Percentiles rank a stretch among this genome's conserved stretches.
These are phyloP conservation scores for Chironex yamaguchii DNA, from an alignment of 30 jellyfish, hydroid and myxozoan species.

Conservation along the genomic window DNA sequence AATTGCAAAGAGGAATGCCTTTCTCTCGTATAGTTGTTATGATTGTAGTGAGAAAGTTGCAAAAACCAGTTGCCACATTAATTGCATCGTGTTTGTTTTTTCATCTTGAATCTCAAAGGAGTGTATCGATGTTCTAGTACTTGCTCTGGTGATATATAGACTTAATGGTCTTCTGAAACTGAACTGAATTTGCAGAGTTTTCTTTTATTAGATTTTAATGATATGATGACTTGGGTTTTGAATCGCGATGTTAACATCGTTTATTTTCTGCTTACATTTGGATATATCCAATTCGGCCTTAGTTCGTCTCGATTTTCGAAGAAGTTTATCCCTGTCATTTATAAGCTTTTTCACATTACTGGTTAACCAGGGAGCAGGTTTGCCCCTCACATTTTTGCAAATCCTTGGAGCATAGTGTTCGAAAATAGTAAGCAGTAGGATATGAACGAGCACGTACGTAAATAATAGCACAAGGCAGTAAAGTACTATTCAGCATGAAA, in stretches of 20 bases:
- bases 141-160: neutral
- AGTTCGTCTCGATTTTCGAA: conserved; percentile 1
- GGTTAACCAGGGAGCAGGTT: conserved; percentile 13
- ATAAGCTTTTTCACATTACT: conserved; percentile 8
- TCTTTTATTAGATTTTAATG: neutral
- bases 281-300: conserved; percentile 1
- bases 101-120: too few species aligned
- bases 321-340: conserved; percentile 12
- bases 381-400: neutral
- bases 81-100: neutral
- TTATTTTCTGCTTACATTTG: neutral
- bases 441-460: too few species aligned
- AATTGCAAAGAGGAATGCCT: neutral
- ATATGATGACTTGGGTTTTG: neutral
- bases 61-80: neutral
- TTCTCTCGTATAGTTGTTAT: neutral
- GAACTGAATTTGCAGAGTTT: neutral
- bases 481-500: too few species aligned
- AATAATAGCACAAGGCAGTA: too few species aligned
- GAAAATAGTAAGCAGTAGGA: neutral
- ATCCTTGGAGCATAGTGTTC: neutral
- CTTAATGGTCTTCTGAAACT: neutral
- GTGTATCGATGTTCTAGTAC: neutral
- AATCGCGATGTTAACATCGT: neutral
- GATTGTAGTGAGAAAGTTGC: neutral